A percentile compares a stretch with the other conserved stretches of the same genome.
Conservation (phyloP, 2,113 vertebrate genomes). For the Phalacrocorax aristotelis region DNA sequence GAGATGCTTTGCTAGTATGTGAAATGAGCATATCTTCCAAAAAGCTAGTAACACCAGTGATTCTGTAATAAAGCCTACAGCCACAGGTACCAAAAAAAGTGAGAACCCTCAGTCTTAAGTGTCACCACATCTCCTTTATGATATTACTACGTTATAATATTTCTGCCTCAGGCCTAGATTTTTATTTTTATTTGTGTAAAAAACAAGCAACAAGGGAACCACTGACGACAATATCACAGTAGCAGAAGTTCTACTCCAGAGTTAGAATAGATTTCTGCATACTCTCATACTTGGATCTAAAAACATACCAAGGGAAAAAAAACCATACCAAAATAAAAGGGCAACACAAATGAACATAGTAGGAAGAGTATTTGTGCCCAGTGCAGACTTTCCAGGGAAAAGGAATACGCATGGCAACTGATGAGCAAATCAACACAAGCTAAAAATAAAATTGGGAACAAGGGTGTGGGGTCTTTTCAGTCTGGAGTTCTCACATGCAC, state of each 20-base stretch:
- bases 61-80: neutral
- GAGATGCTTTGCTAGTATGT: neutral
- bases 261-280: slow-evolving; percentile 33
- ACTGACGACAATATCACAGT: slow-evolving; percentile 43
- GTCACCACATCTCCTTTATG: neutral
- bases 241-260: slow-evolving; percentile 41
- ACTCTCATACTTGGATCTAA: slow-evolving; percentile 44
- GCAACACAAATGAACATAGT: slow-evolving; percentile 75
- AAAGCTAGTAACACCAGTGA: neutral
- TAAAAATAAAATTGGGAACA: slow-evolving; percentile 72
- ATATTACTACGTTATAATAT: neutral
- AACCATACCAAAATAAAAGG: slow-evolving; percentile 68
- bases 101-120: neutral
- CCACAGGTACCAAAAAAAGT: neutral
- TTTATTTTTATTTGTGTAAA: neutral
- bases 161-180: neutral
- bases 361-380: slow-evolving; percentile 72
- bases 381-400: slow-evolving; percentile 70
- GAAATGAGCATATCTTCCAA: neutral
- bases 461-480: slow-evolving; percentile 63
- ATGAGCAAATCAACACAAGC: slow-evolving; percentile 78
- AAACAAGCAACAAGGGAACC: neutral
- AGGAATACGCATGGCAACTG: slow-evolving; percentile 70
- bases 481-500: slow-evolving; percentile 75
- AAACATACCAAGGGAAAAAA: slow-evolving; percentile 67